Percentiles rank a stretch among this genome's conserved stretches.
phyloP scores from a whole-genome alignment of 2,113 vertebrate species.

The Elanus axillaris region DNA sequence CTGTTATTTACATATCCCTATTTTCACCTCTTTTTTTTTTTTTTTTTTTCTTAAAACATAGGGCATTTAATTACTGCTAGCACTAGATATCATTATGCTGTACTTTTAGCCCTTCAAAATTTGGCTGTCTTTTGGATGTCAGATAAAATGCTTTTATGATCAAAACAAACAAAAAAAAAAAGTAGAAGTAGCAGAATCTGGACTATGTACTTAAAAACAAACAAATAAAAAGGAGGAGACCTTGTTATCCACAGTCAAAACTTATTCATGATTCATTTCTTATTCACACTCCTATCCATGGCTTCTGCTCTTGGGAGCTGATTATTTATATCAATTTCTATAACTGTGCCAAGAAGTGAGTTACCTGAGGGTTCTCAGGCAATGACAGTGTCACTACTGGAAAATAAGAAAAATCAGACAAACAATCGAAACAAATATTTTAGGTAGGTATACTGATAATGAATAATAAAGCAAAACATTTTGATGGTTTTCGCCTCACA shows the following conservation, averaged over 20 bases:
- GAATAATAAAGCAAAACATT: not conserved
- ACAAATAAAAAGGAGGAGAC: not conserved
- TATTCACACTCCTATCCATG: not conserved
- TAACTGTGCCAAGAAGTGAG: not conserved
- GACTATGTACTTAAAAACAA: not conserved
- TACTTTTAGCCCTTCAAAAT: not conserved
- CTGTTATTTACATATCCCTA: not conserved
- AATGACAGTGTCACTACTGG: not conserved
- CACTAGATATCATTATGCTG: not conserved
- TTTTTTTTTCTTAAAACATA: not conserved
- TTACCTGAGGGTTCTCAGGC: conserved; percentile 15
- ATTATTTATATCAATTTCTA: not conserved
- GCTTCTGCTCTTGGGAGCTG: not conserved
- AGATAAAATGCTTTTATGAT: not conserved
- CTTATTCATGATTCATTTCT: not conserved
- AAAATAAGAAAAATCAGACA: not conserved
- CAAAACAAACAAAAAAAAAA: not conserved
- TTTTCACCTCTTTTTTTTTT: not conserved
- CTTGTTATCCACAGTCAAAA: conserved; percentile 1
- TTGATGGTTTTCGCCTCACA: not conserved
- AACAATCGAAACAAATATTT: not conserved
- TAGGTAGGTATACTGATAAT: not conserved
- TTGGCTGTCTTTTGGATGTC: not conserved
- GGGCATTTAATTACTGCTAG: not conserved
- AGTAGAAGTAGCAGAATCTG: not conserved